These are phyloP conservation scores for Aplodontia rufa DNA, from an alignment of 2,113 vertebrate genomes.

Conservation along the genomic window DNA sequence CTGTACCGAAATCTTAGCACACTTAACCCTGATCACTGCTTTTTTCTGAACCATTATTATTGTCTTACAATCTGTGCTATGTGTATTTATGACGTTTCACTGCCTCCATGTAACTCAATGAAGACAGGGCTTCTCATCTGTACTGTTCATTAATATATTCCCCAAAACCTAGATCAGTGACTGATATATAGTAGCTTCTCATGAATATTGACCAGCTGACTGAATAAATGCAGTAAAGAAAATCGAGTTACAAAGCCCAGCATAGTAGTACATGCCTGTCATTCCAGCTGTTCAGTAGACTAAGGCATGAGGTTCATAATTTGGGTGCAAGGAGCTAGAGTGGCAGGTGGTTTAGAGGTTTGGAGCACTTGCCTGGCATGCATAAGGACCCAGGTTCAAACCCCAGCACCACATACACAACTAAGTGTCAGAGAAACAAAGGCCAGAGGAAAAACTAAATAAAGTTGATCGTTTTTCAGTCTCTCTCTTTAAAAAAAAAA, in stretches of 20 bases:
- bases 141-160: neutral
- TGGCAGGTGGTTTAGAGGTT: no score
- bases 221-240: neutral
- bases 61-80: neutral
- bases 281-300: neutral
- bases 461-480: no score
- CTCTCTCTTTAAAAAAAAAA: no score
- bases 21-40: neutral
- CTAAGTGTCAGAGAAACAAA: no score
- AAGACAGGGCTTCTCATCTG: neutral
- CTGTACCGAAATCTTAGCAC: neutral
- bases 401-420: no score
- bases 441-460: no score
- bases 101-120: neutral
- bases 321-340: neutral
- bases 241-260: neutral
- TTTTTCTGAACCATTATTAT: neutral
- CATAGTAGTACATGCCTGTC: neutral
- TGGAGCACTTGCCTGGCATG: no score
- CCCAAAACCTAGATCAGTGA: neutral
- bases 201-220: neutral
- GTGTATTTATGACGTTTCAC: neutral
- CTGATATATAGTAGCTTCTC: neutral
- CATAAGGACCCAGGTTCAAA: no score
- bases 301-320: neutral